Evolutionary conservation across 1,140 invertebrate species (phyloP).

Genomic region (Hylaeus anthracinus): DNA sequence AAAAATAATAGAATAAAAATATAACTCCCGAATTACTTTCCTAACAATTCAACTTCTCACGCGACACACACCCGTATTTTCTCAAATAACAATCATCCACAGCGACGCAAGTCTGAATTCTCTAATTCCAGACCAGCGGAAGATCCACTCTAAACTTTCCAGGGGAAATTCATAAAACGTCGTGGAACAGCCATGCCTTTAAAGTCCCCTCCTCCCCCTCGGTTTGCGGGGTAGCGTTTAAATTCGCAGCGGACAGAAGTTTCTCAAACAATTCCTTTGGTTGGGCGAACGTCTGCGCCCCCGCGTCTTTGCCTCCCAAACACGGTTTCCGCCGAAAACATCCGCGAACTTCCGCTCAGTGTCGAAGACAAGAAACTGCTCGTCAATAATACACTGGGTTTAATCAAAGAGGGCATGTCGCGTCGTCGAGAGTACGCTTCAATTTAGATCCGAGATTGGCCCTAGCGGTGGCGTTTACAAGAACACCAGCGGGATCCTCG

Average conservation of each 20-base stretch:
- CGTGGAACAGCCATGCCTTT: neutral
- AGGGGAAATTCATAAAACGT: neutral
- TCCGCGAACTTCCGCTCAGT: neutral
- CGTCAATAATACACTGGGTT: slow-evolving; percentile 31
- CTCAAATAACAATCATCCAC: no score
- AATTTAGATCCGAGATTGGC: slow-evolving; percentile 30
- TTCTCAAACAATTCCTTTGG: neutral
- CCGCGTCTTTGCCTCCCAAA: neutral
- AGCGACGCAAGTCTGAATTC: neutral
- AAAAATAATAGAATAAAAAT: no score
- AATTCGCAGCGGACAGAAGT: neutral
- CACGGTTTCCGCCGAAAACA: neutral
- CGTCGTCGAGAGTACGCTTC: slow-evolving; percentile 13
- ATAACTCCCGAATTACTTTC: no score
- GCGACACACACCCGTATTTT: no score
- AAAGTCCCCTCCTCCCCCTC: neutral
- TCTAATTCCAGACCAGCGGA: neutral
- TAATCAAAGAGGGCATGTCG: slow-evolving; percentile 33
- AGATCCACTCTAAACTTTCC: neutral
- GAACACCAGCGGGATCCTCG: neutral
- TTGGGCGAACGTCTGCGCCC: neutral
- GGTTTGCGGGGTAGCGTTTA: neutral
- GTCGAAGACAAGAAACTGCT: slow-evolving; percentile 5
- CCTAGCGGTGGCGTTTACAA: neutral
- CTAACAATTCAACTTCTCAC: no score